Evolutionary conservation across 2,113 vertebrate species (phyloP).

Genomic region (Oreotrochilus melanogaster): DNA sequence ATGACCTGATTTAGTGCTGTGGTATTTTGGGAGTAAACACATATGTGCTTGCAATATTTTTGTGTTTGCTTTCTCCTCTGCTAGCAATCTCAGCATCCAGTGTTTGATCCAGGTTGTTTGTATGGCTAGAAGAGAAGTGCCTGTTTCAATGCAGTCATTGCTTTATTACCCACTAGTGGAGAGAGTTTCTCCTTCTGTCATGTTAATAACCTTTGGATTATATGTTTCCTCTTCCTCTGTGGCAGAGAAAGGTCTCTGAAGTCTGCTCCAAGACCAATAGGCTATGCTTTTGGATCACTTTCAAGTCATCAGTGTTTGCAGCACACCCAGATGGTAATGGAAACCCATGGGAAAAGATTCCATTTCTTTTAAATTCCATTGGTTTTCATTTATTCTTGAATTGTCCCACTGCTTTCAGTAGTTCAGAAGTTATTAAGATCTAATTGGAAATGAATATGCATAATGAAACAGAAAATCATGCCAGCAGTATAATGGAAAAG

Average conservation of each 20-base stretch:
- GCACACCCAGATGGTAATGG: not conserved
- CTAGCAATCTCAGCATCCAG: not conserved
- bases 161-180: not conserved
- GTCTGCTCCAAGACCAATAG: not conserved
- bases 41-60: not conserved
- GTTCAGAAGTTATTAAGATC: not conserved
- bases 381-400: not conserved
- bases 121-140: not conserved
- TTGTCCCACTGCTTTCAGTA: not conserved
- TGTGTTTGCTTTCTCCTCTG: not conserved
- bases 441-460: not conserved
- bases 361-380: not conserved
- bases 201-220: not conserved
- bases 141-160: not conserved
- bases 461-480: not conserved
- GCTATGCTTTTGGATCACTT: not conserved
- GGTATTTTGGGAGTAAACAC: not conserved
- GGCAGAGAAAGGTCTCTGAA: not conserved
- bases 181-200: not conserved
- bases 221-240: not conserved
- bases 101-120: not conserved
- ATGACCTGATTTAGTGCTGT: not conserved
- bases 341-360: not conserved
- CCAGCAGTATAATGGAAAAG: not conserved
- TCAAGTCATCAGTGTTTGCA: not conserved